Evolutionary conservation across 2,113 vertebrate genomes (phyloP).

Genomic region (Tyrannus savana): DNA sequence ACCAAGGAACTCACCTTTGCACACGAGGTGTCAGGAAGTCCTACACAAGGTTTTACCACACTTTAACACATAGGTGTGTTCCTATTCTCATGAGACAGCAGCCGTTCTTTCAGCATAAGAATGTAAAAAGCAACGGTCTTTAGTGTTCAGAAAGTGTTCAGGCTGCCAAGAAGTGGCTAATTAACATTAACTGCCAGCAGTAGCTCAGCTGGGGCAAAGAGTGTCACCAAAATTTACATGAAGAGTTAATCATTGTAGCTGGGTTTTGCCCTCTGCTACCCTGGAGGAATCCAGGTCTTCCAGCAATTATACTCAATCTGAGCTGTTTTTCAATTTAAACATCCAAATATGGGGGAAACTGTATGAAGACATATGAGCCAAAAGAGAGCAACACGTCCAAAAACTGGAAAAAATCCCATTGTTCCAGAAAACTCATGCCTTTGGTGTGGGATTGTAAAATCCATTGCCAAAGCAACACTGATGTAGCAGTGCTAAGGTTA

Average conservation of each 20-base stretch:
- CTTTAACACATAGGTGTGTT: background rate
- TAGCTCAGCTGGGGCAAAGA: background rate
- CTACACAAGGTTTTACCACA: background rate
- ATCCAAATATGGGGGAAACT: background rate
- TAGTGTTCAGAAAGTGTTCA: background rate
- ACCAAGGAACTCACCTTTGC: background rate
- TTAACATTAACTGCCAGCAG: background rate
- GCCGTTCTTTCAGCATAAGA: background rate
- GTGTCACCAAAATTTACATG: background rate
- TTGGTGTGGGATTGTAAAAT: background rate
- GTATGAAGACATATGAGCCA: background rate
- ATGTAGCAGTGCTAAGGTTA: background rate
- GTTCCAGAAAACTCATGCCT: background rate
- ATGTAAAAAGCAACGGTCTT: background rate
- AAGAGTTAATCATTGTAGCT: background rate
- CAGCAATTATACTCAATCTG: background rate
- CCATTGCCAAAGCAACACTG: background rate
- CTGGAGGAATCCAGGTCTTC: background rate
- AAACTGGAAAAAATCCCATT: background rate
- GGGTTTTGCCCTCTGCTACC: background rate
- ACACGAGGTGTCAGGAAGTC: background rate
- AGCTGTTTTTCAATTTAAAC: background rate
- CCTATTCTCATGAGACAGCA: background rate
- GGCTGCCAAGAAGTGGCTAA: background rate
- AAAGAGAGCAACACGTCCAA: background rate